These are phyloP conservation scores for Harpagifer antarcticus DNA, from an alignment of 2,797 vertebrate species.

Conservation along the genomic window DNA sequence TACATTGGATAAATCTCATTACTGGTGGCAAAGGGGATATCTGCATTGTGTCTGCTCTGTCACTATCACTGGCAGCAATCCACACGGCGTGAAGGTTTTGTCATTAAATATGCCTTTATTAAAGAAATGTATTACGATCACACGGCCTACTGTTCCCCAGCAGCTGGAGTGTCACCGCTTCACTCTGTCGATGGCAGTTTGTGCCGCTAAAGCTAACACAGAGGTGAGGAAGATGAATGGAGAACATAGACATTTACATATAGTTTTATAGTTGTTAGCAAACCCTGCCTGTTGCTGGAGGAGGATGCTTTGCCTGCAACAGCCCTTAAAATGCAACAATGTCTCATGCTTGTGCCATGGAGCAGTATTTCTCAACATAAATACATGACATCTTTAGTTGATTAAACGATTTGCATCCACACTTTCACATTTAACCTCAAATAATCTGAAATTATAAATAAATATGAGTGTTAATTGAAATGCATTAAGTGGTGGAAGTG, in stretches of 20 bases:
- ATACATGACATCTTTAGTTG: too few species aligned
- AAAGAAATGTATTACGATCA: slow-evolving; percentile 75
- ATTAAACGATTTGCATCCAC: slow-evolving; percentile 24
- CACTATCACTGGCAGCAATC: slow-evolving; percentile 75
- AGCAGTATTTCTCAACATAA: too few species aligned
- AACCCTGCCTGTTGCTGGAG: too few species aligned
- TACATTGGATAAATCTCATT: slow-evolving; percentile 79
- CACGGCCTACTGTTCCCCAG: slow-evolving; percentile 43
- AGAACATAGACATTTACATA: slow-evolving; percentile 9
- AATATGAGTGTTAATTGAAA: slow-evolving; percentile 18
- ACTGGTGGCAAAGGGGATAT: slow-evolving; percentile 72
- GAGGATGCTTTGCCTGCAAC: too few species aligned
- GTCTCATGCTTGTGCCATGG: too few species aligned
- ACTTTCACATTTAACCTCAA: slow-evolving; percentile 28
- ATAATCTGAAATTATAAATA: slow-evolving; percentile 2
- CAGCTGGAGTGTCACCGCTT: slow-evolving; percentile 34
- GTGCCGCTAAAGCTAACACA: neutral
- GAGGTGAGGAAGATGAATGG: slow-evolving; percentile 10
- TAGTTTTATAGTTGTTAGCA: neutral
- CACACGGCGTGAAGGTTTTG: slow-evolving; percentile 63
- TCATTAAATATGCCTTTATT: slow-evolving; percentile 78
- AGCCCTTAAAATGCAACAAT: too few species aligned
- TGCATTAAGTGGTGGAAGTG: slow-evolving; percentile 25
- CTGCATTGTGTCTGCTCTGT: slow-evolving; percentile 54
- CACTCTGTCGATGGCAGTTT: slow-evolving; percentile 19